phyloP scores from a whole-genome alignment of 2,888 invertebrate species.

The Thereva unica region DNA sequence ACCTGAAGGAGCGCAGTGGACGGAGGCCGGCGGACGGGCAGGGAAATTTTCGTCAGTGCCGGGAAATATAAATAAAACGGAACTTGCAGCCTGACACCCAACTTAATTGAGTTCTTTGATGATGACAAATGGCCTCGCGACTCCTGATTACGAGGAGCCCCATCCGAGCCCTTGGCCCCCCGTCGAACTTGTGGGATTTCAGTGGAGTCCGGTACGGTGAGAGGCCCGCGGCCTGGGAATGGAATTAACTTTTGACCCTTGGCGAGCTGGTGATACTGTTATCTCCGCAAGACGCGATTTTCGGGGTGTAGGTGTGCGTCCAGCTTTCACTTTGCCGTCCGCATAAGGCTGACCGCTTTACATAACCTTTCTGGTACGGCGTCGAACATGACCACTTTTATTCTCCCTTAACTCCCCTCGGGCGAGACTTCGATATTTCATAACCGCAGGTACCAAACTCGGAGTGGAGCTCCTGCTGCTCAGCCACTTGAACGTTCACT shows the following conservation, averaged over 20 bases:
- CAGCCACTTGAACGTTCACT: too few species aligned
- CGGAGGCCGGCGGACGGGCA: neutral
- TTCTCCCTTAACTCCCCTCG: too few species aligned
- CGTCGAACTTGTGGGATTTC: slow-evolving; percentile 21
- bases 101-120: slow-evolving; percentile 38
- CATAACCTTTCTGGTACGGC: too few species aligned
- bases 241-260: slow-evolving; percentile 26
- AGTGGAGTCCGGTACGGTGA: slow-evolving; percentile 5
- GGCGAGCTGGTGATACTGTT: neutral
- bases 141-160: slow-evolving; percentile 22
- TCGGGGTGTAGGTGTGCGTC: too few species aligned
- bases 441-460: too few species aligned
- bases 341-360: too few species aligned
- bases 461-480: too few species aligned
- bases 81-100: slow-evolving; percentile 36
- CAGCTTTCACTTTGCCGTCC: too few species aligned
- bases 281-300: too few species aligned
- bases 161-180: neutral
- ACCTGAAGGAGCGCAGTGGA: neutral
- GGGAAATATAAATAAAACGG: slow-evolving; percentile 36
- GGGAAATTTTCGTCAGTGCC: slow-evolving; percentile 20
- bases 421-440: too few species aligned
- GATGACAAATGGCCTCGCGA: slow-evolving; percentile 33
- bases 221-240: neutral
- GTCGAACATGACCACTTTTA: too few species aligned